Evolutionary conservation across 2,113 vertebrate species (phyloP), one percentile per base, ranked within the genome.

Genomic region (Platanista minor): DNA sequence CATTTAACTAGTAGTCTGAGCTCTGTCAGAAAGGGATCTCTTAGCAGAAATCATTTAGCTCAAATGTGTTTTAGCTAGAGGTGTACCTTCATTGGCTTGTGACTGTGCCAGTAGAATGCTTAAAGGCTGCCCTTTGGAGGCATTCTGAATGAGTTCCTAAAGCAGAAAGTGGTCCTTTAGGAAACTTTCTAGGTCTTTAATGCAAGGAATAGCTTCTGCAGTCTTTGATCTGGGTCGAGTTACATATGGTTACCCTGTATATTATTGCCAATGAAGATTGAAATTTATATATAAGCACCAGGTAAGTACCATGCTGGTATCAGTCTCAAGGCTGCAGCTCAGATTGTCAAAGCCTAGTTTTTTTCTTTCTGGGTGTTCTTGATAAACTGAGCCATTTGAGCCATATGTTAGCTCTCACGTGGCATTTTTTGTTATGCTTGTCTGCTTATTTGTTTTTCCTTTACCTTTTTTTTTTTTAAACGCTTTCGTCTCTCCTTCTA

Each of bases 371-470:
- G 31, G 33, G 17, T 71, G 21, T 75, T 95, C 43, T 33, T 90
- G 52, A 75, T 81, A 84, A 85, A 61, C 10, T 64, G 46, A 67
- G 29, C 61, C 31, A 46, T 94, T 94, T 75, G 49, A 90, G n/a
- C 84, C 21, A 39, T 15, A 2, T 71, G 23, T 75, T 88, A 96
- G 49, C 23, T 27, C 23, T 74, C 57, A 46, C 41, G 11, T 92
- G 67, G 36, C 61, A 11, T 92, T 97, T 85, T 94, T 87, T 46
- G 77, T 96, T 86, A 83, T 46, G 7, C 39, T 71, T 90, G 18
- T 69, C 66, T 92, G 14, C 93, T 84, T 54, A 29, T 74, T 80
- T 90, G 15, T 85, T 87, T 82, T 54, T 43, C n/a, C 25, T 86
- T 14, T 43, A 15, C 8, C 20, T 39, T 36, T 57, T 54, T 64